Conservation (phyloP, 2,113 vertebrate species). For the Gulo gulo region DNA sequence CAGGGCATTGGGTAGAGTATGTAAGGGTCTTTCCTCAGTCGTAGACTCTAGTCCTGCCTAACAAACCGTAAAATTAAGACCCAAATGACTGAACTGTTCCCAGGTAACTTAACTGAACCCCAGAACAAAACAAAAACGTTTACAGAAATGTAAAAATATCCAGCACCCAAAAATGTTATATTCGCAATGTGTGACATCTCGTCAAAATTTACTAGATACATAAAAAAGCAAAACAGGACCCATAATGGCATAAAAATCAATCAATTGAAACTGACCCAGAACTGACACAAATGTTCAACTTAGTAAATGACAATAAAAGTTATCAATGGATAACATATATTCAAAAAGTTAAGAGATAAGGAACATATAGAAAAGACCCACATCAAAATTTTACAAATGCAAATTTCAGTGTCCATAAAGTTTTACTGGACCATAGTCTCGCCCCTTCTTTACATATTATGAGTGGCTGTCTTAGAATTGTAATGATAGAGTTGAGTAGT, state of each 20-base stretch:
- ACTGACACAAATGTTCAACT: background rate
- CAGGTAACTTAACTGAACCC: background rate
- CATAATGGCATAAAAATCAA: background rate
- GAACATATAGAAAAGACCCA: background rate
- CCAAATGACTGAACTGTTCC: background rate
- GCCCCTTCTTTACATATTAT: background rate
- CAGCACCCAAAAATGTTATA: background rate
- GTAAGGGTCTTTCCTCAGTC: background rate
- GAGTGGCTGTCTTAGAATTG: background rate
- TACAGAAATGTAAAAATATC: background rate
- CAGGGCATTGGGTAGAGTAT: background rate
- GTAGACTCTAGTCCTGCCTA: background rate
- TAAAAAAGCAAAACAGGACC: background rate
- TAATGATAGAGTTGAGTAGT: background rate
- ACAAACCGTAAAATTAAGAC: background rate
- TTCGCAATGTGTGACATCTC: background rate
- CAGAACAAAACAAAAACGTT: background rate
- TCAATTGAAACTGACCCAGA: background rate
- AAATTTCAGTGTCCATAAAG: background rate
- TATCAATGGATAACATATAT: background rate
- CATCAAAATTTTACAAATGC: slow-evolving; percentile 4
- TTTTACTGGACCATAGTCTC: background rate
- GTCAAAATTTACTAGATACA: background rate
- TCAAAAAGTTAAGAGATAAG: background rate
- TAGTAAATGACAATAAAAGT: background rate